These are phyloP conservation scores for Parazoanthus swiftii DNA, from an alignment of 92 coral and sea anemone species.

Conservation along the genomic window DNA sequence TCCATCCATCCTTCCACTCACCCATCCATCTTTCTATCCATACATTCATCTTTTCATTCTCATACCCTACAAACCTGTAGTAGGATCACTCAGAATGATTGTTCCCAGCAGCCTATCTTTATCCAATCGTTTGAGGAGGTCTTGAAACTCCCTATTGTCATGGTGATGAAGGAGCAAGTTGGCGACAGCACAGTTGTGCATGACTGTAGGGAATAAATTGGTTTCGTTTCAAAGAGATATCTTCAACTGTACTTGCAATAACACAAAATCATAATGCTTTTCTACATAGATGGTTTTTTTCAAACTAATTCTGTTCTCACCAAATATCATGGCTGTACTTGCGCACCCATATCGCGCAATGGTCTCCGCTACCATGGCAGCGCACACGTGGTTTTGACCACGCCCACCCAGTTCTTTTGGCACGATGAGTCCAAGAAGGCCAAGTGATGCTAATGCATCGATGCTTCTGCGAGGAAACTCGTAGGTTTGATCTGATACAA, in stretches of 20 bases:
- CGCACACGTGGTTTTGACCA: slow-evolving; percentile 65
- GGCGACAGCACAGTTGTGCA: slow-evolving; percentile 61
- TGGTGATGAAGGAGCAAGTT: slow-evolving; percentile 55
- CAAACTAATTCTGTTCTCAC: slow-evolving; percentile 27
- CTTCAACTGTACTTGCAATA: not conserved
- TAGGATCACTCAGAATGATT: slow-evolving; percentile 55
- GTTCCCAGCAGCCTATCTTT: slow-evolving; percentile 53
- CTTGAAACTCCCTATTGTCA: slow-evolving; percentile 46
- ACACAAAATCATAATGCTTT: not conserved
- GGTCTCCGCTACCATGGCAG: slow-evolving; percentile 66
- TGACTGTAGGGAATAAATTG: slow-evolving; percentile 32
- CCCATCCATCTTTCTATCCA: not conserved
- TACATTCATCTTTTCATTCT: not conserved
- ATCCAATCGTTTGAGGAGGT: slow-evolving; percentile 50
- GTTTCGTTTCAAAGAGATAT: not conserved
- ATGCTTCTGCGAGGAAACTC: slow-evolving; percentile 61
- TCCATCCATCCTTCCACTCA: not conserved
- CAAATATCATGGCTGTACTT: slow-evolving; percentile 67
- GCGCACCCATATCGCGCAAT: slow-evolving; percentile 70
- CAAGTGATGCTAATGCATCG: slow-evolving; percentile 57
- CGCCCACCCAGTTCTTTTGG: slow-evolving; percentile 65
- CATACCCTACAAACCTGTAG: slow-evolving; percentile 46
- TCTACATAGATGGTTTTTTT: not conserved
- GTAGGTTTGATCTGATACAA: slow-evolving; percentile 49
- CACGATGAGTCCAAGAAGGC: slow-evolving; percentile 55